Evolutionary conservation across 2,888 invertebrate species (phyloP), one percentile per base, ranked within the genome.

Genomic region (Folsomia candida): DNA sequence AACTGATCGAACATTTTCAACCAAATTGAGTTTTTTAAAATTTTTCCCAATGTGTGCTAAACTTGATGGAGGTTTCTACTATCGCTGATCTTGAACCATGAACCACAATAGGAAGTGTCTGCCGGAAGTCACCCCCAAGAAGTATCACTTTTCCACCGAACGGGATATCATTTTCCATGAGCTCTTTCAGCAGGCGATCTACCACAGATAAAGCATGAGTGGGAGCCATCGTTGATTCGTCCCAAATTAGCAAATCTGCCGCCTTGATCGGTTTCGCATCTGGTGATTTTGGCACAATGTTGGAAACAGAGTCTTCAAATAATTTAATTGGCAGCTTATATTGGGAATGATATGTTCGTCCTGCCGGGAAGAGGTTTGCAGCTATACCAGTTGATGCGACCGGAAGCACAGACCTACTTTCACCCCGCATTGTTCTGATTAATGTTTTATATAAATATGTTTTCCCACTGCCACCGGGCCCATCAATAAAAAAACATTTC

Each of bases 291-390:
- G 51, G 20, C 24, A 4, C 47, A 2, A 80, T 78, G 6, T 59
- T 68, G 11, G 76, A 80, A 2, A 54, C 65, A 4, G 80, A 68
- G 3, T 64, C 47, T 9, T 79, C 78, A 20, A 51, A 64, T 3
- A 65, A 57, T 9, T 59, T 61, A 1, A 76, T n/a, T 24, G 78
- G 78, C n/a, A 80, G 58, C 51, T 77, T 76, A 63, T 81, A 81
- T 3, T 65, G 28, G n/a, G n/a, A 80, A 68, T n/a, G n/a, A n/a
- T n/a, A n/a, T n/a, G n/a, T n/a, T n/a, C n/a, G n/a, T n/a, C 81
- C 82, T 28, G 78, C 75, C 27, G 11, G 24, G 11, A 80, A 54
- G 1, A 79, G 58, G 11, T 70, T 72, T n/a, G n/a, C n/a, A n/a
- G n/a, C n/a, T n/a, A n/a, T n/a, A n/a, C n/a, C n/a, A n/a, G n/a